Evolutionary conservation across 2,113 vertebrate genomes (phyloP).

Genomic region (Proteles cristata): DNA sequence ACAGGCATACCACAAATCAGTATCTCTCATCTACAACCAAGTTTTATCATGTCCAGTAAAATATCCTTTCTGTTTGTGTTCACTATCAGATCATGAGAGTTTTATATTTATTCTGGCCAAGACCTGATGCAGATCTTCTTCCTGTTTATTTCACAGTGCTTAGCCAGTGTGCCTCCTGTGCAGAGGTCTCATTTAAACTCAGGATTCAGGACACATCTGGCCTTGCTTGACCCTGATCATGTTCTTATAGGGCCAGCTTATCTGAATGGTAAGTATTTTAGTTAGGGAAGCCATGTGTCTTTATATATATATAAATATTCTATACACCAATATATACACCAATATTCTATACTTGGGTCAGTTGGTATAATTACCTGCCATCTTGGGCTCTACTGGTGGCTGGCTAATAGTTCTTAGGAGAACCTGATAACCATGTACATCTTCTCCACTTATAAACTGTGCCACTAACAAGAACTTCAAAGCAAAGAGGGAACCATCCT

Average conservation of each 20-base stretch:
- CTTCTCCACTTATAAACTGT: neutral
- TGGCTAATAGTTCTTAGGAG: neutral
- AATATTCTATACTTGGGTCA: neutral
- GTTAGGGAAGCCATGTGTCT: neutral
- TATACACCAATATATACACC: neutral
- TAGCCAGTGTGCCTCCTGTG: neutral
- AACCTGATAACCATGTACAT: neutral
- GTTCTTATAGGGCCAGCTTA: neutral
- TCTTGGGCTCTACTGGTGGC: neutral
- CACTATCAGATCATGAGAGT: neutral
- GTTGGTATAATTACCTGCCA: neutral
- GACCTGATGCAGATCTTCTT: neutral
- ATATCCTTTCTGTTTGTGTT: slow-evolving; percentile 6
- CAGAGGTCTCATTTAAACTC: neutral
- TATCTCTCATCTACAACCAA: neutral
- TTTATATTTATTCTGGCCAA: neutral
- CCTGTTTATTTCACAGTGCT: neutral
- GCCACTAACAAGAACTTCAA: neutral
- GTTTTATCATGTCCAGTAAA: neutral
- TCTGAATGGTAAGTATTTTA: neutral
- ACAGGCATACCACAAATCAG: neutral
- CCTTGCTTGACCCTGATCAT: neutral
- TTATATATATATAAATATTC: neutral
- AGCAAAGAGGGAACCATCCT: neutral
- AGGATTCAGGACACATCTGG: neutral